Conservation (phyloP, 2,797 vertebrate genomes). For the Rhadinocentrus ornatus region DNA sequence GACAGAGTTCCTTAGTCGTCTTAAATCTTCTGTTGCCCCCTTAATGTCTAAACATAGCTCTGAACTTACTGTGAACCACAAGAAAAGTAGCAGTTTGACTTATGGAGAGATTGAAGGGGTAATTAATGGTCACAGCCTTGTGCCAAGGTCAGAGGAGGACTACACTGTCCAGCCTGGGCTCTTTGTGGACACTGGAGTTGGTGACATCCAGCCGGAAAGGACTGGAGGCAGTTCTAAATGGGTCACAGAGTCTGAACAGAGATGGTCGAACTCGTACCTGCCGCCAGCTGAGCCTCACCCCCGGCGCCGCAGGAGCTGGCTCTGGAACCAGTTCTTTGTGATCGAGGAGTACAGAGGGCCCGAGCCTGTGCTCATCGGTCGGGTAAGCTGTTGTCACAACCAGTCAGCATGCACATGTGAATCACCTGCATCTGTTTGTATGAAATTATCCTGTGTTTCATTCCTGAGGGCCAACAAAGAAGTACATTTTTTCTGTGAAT, state of each 20-base stretch:
- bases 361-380: conserved; percentile 91
- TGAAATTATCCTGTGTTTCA: not conserved
- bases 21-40: conserved; percentile 28
- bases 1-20: conserved; percentile 9
- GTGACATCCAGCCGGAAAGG: conserved; percentile 48
- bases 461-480: no score
- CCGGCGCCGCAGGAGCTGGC: conserved; percentile 90
- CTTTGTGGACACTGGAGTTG: conserved; percentile 43
- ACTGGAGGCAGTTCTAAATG: conserved; percentile 44
- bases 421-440: conserved; percentile 10
- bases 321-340: conserved; percentile 97
- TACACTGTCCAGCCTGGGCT: conserved; percentile 25
- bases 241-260: conserved; percentile 49
- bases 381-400: conserved; percentile 81
- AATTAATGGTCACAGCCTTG: conserved; percentile 43
- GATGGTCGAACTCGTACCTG: conserved; percentile 19
- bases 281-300: conserved; percentile 52
- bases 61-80: conserved; percentile 33
- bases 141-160: conserved; percentile 41
- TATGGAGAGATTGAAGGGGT: conserved; percentile 48
- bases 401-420: conserved; percentile 13
- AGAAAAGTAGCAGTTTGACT: conserved; percentile 43
- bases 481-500: conserved; percentile 10
- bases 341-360: conserved; percentile 93
- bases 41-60: conserved; percentile 29